Evolutionary conservation across 2,888 invertebrate species (phyloP), one percentile per base, ranked within the genome.

Genomic region (Meta bourneti): DNA sequence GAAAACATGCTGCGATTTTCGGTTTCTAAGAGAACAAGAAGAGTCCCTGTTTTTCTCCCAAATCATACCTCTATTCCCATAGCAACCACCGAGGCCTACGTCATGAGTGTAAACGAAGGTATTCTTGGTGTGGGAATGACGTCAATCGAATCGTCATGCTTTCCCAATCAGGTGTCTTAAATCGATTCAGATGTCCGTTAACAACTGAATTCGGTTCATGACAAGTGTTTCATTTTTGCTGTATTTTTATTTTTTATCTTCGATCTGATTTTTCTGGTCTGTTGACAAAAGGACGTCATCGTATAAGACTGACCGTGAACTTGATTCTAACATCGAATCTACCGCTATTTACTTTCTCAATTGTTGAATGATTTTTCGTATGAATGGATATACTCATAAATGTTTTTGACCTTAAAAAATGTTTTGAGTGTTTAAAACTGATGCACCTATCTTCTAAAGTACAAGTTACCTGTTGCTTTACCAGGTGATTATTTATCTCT

Each of bases 41-140:
- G 72, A 19, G 34, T 34, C 4, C 19, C n/a, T 19, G 20, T 72
- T 72, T 72, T 20, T 20, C 69, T 20, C 72, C 71, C 13, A 84
- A 84, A 72, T 52, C 84, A 81, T 69, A 86, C 79, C 75, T 72
- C 72, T 52, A 75, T 86, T 71, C 11, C 86, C 77, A 90, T 90
- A 70, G 81, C 86, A 86, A 90, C 90, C 77, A 81, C 51, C n/a
- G 51, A 51, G 19, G 19, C 34, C 81, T 90, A 86, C 90, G 90
- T 90, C 90, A 90, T 34, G 20, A 70, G 70, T 89, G 54, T 85
- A 84, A 90, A 86, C 81, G 86, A 75, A 86, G 85, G 75, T 90
- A 90, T 90, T 90, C 89, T 90, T 90, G 51, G 75, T 74, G 79
- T 85, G 69, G 70, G 70, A 16, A 48, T 90, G 90, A 90, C 90